Evolutionary conservation across 2,888 invertebrate genomes (phyloP), one percentile per base, ranked within the genome.

Genomic region (Protodeltote pygarga): DNA sequence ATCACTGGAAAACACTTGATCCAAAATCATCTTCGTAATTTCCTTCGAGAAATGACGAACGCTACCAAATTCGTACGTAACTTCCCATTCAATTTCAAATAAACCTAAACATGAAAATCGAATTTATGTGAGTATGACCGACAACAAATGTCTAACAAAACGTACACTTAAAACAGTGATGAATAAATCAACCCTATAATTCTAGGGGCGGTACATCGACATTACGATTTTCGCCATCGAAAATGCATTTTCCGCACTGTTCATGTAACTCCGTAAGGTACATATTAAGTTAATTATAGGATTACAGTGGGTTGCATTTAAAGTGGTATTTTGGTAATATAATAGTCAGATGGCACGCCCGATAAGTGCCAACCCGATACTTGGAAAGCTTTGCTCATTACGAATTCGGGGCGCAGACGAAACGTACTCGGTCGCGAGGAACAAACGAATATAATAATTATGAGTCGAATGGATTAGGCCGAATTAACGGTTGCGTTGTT

Each of bases 391-490:
- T 77, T 61, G 73, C 85, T 87, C 82, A 92, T 91, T 91, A 87
- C 80, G 83, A 82, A 92, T 90, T 89, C 91, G 79, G 85, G 81
- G 73, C 89, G 88, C 89, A 79, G 64, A 77, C 79, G 55, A 63
- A 80, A 81, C 83, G 83, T 83, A 79, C 75, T 78, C 76, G 80
- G 80, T 68, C 80, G 76, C 80, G 79, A 73, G 65, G 80, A 85
- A 89, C 87, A 87, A 87, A 91, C 89, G 87, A 88, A 91, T 89
- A 85, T 88, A 84, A 90, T 89, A 88, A 92, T 90, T 89, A 90
- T 85, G 84, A 81, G 71, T 44, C 71, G 81, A 81, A 84, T 82
- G 82, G 85, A 88, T 90, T 87, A 87, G 83, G 70, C 61, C 63
- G 84, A 83, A 84, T 86, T 83, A 85, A 84, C 83, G 73, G 80